Evolutionary conservation across 2,888 invertebrate species (phyloP).

Genomic region (Phyllotreta striolata): DNA sequence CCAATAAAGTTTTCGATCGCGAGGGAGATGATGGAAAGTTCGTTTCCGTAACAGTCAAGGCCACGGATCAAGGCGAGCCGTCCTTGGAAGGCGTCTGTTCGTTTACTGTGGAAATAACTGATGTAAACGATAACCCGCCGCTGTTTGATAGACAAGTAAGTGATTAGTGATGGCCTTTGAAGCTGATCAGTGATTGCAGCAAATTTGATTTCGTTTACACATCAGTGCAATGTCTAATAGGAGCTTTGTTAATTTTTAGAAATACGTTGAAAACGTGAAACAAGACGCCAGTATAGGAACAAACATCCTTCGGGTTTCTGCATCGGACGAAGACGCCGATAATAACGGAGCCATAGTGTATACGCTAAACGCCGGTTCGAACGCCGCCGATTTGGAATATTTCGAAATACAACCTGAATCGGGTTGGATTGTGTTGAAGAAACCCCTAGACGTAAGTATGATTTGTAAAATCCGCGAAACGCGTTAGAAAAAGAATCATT

Average conservation of each 20-base stretch:
- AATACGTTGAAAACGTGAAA: slow-evolving; percentile 96
- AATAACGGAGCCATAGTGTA: slow-evolving; percentile 96
- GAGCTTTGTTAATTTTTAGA: slow-evolving; percentile 66
- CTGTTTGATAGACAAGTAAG: slow-evolving; percentile 92
- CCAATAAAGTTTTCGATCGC: slow-evolving; percentile 95
- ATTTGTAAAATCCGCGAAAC: slow-evolving; percentile 18
- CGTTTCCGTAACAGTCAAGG: slow-evolving; percentile 96
- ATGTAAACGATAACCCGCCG: slow-evolving; percentile 97
- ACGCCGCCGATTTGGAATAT: slow-evolving; percentile 90
- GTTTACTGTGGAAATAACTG: slow-evolving; percentile 96
- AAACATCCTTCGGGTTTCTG: slow-evolving; percentile 92
- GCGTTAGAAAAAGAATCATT: slow-evolving; percentile 21
- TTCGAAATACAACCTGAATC: slow-evolving; percentile 97
- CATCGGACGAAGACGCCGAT: slow-evolving; percentile 96
- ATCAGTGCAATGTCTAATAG: neutral
- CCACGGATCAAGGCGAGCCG: slow-evolving; percentile 98
- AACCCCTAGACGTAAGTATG: slow-evolving; percentile 94
- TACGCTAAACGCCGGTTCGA: slow-evolving; percentile 87
- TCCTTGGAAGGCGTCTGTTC: slow-evolving; percentile 98
- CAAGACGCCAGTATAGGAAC: slow-evolving; percentile 96
- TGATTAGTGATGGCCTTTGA: slow-evolving; percentile 21
- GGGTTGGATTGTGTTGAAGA: slow-evolving; percentile 96
- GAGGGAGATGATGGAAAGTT: slow-evolving; percentile 97
- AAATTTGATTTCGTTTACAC: neutral
- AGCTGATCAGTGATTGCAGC: too few species aligned